phyloP scores from a whole-genome alignment of 2,113 vertebrate genomes.

The Austrofundulus limnaeus region DNA sequence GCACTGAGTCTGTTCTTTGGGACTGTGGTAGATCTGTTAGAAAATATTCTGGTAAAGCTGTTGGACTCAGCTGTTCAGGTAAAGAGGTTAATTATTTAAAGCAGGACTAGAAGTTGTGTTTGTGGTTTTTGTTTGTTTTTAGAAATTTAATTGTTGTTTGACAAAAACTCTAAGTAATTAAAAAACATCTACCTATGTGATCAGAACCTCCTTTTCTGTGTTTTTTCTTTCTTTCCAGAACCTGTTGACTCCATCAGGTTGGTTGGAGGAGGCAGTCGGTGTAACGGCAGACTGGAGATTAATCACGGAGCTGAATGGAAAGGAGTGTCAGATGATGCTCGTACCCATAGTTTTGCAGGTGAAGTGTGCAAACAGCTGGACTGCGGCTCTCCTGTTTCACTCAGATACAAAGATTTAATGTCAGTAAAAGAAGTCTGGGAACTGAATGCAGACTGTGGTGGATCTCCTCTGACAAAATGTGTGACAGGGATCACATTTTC shows the following conservation, averaged over 20 bases:
- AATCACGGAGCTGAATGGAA: background rate
- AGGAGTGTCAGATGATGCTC: background rate
- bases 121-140: background rate
- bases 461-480: background rate
- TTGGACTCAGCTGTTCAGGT: slow-evolving; percentile 9
- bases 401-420: background rate
- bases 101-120: background rate
- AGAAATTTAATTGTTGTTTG: too few species aligned
- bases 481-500: too few species aligned
- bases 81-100: background rate
- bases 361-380: background rate
- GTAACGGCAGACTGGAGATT: background rate
- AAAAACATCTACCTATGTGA: too few species aligned
- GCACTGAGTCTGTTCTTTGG: background rate
- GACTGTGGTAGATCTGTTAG: slow-evolving; percentile 1
- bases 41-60: background rate
- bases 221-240: background rate
- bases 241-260: background rate
- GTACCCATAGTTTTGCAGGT: background rate
- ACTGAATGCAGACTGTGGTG: background rate
- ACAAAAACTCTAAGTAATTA: too few species aligned
- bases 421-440: background rate
- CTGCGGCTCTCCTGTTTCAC: background rate
- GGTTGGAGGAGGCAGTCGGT: background rate
- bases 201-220: background rate